A percentile compares a stretch with the other conserved stretches of the same genome.
phyloP scores from a whole-genome alignment of 2,888 invertebrate species.

The Tanypteryx hageni region DNA sequence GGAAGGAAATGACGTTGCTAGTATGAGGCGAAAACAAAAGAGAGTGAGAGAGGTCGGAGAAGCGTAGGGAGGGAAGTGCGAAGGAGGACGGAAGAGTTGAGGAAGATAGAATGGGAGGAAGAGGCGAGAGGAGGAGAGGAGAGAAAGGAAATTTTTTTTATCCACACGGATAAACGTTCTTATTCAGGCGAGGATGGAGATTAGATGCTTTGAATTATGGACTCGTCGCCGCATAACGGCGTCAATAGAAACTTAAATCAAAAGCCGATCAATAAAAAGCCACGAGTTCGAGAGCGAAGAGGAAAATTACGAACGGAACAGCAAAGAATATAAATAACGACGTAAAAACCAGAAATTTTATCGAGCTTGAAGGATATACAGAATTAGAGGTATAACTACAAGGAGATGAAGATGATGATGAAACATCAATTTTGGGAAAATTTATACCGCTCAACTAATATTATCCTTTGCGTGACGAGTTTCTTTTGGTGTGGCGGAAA shows the following conservation, averaged over 20 bases:
- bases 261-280: not conserved
- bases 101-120: too few species aligned
- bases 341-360: too few species aligned
- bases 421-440: too few species aligned
- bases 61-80: not conserved
- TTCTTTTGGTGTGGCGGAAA: too few species aligned
- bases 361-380: too few species aligned
- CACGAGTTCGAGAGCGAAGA: not conserved
- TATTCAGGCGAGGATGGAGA: not conserved
- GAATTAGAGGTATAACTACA: too few species aligned
- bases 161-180: not conserved
- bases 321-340: too few species aligned
- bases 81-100: not conserved
- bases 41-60: not conserved
- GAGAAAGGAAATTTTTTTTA: not conserved
- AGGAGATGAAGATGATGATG: too few species aligned
- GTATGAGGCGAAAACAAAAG: too few species aligned
- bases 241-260: not conserved
- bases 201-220: not conserved
- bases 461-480: too few species aligned
- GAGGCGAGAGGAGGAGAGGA: not conserved
- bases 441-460: too few species aligned
- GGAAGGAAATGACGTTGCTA: conserved; percentile 48
- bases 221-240: not conserved
- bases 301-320: not conserved